Evolutionary conservation across 2,113 vertebrate genomes (phyloP).

Genomic region (Menura novaehollandiae): DNA sequence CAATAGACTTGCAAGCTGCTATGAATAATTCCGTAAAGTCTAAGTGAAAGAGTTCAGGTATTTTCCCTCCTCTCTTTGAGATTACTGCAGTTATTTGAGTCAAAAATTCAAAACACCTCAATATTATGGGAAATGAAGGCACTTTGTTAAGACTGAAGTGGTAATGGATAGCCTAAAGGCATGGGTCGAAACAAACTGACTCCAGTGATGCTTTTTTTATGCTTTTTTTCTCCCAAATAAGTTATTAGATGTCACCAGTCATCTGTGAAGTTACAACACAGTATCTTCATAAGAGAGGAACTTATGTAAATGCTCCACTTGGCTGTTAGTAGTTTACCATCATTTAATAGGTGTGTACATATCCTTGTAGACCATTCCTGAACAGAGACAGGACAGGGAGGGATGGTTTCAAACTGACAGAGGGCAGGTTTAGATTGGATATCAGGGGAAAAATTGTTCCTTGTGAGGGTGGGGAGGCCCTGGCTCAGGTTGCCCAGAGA

Average conservation of each 20-base stretch:
- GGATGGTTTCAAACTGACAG: background rate
- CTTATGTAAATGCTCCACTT: background rate
- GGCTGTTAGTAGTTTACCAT: background rate
- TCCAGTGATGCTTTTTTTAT: background rate
- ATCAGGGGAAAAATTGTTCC: background rate
- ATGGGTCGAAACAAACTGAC: background rate
- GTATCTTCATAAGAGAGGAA: background rate
- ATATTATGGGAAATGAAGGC: background rate
- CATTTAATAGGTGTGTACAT: background rate
- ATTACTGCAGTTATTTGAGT: background rate
- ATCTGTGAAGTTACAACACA: background rate
- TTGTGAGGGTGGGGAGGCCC: accelerated
- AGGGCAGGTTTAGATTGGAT: background rate
- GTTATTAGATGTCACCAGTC: background rate
- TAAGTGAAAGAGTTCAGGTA: background rate
- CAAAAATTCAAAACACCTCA: background rate
- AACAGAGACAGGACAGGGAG: background rate
- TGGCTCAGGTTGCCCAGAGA: background rate
- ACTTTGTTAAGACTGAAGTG: background rate
- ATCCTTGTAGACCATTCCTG: background rate
- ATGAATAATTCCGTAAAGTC: background rate
- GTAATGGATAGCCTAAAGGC: background rate
- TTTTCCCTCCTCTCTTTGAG: background rate
- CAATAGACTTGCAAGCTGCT: background rate
- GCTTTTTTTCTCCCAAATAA: background rate